phyloP scores from a whole-genome alignment of 2,113 vertebrate species.

The Xyliphius kryptos region DNA sequence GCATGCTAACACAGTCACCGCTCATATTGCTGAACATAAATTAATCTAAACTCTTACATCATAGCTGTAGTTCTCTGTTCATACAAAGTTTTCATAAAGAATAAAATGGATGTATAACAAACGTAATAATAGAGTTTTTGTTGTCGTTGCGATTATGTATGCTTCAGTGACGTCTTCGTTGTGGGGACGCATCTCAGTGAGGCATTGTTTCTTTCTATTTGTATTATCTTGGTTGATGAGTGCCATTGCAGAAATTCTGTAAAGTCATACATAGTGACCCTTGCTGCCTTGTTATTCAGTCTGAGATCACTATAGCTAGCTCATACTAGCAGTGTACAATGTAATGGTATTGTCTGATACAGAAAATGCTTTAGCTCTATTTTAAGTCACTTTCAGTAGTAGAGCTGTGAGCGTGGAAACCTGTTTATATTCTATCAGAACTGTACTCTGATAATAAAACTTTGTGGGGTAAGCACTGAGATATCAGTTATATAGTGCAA shows the following conservation, averaged over 20 bases:
- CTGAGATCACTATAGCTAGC: not conserved
- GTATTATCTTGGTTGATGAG: not conserved
- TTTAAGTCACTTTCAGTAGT: no score
- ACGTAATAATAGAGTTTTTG: not conserved
- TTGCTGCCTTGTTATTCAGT: slow-evolving; percentile 8
- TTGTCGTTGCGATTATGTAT: slow-evolving; percentile 14
- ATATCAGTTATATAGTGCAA: no score
- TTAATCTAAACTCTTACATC: slow-evolving; percentile 19
- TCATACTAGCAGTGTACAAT: not conserved
- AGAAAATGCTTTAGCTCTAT: no score
- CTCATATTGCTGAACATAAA: slow-evolving; percentile 1
- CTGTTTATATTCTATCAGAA: no score
- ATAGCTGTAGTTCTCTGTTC: slow-evolving; percentile 30
- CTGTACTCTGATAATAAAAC: no score
- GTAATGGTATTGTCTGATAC: no score
- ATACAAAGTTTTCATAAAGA: slow-evolving; percentile 7
- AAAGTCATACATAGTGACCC: not conserved
- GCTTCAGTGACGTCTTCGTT: slow-evolving; percentile 26
- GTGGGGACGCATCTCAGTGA: slow-evolving; percentile 16
- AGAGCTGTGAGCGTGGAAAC: no score
- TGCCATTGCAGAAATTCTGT: not conserved
- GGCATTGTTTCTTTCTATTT: not conserved
- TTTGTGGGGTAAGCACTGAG: no score
- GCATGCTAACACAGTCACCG: slow-evolving; percentile 37
- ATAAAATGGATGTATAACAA: slow-evolving; percentile 5